Evolutionary conservation across 2,888 invertebrate genomes (phyloP), one percentile per base, ranked within the genome.

Genomic region (Acanthosepion lycidas): DNA sequence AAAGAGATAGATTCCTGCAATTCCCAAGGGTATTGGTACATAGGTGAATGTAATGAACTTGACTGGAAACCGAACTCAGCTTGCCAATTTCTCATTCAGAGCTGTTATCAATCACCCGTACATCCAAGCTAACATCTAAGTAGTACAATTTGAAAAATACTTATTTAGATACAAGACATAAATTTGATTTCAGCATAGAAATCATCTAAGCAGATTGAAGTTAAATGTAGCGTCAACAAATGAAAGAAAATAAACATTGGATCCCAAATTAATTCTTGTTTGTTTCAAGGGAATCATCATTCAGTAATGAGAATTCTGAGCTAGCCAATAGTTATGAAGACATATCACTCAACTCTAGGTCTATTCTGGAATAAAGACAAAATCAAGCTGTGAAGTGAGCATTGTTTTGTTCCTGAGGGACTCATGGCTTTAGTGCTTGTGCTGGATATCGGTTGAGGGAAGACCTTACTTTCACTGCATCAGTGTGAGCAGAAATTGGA

Each of bases 281-380:
- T 48, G 59, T 49, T 23, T 94, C 48, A 42, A 94, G 59, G 64
- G 94, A 78, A 91, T 64, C 94, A 59, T 78, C 94, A 48, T 78
- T 92, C 18, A 92, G 51, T 51, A 92, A 49, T 15, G 92, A 92
- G 26, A 92, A 92, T 49, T 92, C 92, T 92, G 92, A 92, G 18
- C 92, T 51, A 18, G 51, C 92, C 28, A 51, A 92, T 42, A 51
- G 92, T 5, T 92, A 51, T 8, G 92, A 92, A 51, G 92, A 92
- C 23, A n/a, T 51, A 51, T 92, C 92, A 92, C 92, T 51, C 28
- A 92, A 23, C 51, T 92, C 92, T 18, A 28, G 51, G 18, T 92
- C 92, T 1, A n/a, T 49, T 42, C n/a, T 78, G 12, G 78, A 78
- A n/a, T 78, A 78, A 78, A 78, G 78, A 78, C 78, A 78, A n/a